A percentile compares a stretch with the other conserved stretches of the same genome.
phyloP scores from a whole-genome alignment of 2,888 invertebrate species.

The Agapostemon virescens region DNA sequence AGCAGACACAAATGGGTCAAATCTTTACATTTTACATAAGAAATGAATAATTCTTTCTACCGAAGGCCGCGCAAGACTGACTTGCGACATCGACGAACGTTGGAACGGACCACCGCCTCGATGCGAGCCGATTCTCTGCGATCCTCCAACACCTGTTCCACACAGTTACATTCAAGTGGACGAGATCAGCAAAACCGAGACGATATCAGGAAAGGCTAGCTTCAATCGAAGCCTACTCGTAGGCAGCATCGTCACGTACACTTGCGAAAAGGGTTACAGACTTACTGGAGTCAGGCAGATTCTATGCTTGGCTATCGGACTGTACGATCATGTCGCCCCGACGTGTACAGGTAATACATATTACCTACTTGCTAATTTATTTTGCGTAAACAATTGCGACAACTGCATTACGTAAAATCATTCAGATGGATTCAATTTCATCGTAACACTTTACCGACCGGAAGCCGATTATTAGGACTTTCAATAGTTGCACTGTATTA shows the following conservation, averaged over 20 bases:
- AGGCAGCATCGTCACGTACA: conserved; percentile 89
- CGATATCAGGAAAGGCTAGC: conserved; percentile 56
- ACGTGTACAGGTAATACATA: conserved; percentile 84
- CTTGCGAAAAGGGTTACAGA: conserved; percentile 86
- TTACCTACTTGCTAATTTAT: neutral
- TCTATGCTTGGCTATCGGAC: conserved; percentile 88
- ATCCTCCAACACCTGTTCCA: conserved; percentile 72
- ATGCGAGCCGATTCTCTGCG: conserved; percentile 84
- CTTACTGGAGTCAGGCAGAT: conserved; percentile 86
- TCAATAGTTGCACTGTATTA: too few relatives aligned
- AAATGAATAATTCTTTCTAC: conserved; percentile 16
- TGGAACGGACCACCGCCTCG: conserved; percentile 96
- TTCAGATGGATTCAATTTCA: neutral
- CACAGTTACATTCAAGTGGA: conserved; percentile 74
- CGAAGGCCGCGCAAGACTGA: conserved; percentile 87
- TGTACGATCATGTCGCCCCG: conserved; percentile 90
- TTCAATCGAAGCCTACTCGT: conserved; percentile 80
- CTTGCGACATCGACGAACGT: conserved; percentile 94
- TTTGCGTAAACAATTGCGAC: neutral
- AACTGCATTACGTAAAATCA: neutral
- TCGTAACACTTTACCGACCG: too few relatives aligned
- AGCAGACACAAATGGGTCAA: neutral
- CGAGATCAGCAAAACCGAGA: conserved; percentile 71
- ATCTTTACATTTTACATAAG: neutral
- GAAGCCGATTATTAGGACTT: too few relatives aligned